These are phyloP conservation scores for Antedon mediterranea DNA, from an alignment of 53 echinoderm and acorn worm species.

Conservation along the genomic window DNA sequence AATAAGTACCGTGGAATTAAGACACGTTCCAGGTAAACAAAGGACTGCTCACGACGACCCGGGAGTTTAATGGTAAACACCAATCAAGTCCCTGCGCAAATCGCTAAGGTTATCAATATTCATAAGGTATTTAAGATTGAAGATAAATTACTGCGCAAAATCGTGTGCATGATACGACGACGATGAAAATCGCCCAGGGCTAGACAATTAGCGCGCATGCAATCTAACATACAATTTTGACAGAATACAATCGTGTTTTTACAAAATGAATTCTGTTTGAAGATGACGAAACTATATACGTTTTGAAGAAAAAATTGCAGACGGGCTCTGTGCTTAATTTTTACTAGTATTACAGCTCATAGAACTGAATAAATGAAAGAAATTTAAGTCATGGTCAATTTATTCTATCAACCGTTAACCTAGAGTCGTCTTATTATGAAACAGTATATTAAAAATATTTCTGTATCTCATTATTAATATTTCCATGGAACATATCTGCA, in stretches of 20 bases:
- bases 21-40: neutral
- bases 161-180: neutral
- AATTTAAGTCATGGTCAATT: too few species aligned
- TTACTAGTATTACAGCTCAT: too few species aligned
- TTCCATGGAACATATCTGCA: too few species aligned
- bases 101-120: neutral
- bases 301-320: too few species aligned
- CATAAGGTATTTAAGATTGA: neutral
- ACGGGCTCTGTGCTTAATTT: too few species aligned
- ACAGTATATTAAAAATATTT: too few species aligned
- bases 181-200: neutral
- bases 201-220: neutral
- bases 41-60: neutral
- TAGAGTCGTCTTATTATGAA: too few species aligned
- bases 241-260: neutral
- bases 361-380: too few species aligned
- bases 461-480: too few species aligned
- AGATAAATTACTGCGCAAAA: neutral
- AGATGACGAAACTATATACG: neutral
- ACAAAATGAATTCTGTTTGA: neutral
- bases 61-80: neutral
- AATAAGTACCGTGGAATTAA: neutral
- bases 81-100: neutral
- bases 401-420: too few species aligned
- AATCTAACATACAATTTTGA: neutral